phyloP scores from a whole-genome alignment of 2,797 vertebrate genomes.

The Rhincodon typus region DNA sequence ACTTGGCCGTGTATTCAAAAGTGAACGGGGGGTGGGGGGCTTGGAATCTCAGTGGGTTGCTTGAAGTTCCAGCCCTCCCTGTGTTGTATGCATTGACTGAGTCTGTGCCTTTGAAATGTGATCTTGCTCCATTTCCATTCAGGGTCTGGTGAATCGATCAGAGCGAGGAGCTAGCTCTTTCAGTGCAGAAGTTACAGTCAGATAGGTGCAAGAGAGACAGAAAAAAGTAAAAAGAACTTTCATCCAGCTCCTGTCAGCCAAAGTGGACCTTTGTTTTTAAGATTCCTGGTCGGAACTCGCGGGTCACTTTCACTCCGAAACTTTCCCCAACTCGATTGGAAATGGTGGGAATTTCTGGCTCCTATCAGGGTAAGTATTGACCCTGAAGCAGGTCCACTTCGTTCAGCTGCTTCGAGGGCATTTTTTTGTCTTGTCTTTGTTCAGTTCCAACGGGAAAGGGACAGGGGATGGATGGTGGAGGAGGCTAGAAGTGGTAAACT shows the following conservation, averaged over 20 bases:
- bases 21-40: no score
- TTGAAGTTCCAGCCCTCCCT: not conserved
- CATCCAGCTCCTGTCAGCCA: not conserved
- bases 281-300: not conserved
- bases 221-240: not conserved
- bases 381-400: not conserved
- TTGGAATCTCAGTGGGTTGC: not conserved
- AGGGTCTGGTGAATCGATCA: not conserved
- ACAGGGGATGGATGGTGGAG: not conserved
- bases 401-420: not conserved
- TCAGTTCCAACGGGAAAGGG: not conserved
- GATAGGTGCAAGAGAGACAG: not conserved
- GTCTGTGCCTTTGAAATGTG: not conserved
- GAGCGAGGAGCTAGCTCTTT: not conserved
- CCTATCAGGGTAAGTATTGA: not conserved
- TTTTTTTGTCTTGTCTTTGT: not conserved
- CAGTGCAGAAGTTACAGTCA: not conserved
- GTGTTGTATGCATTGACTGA: not conserved
- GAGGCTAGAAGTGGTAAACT: not conserved
- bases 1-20: not conserved
- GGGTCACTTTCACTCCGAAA: not conserved
- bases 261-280: not conserved
- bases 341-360: slow-evolving; percentile 29
- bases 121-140: not conserved
- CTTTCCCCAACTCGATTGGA: not conserved